Evolutionary conservation across 2,888 invertebrate genomes (phyloP).

Genomic region (Cerceris ruficornis): DNA sequence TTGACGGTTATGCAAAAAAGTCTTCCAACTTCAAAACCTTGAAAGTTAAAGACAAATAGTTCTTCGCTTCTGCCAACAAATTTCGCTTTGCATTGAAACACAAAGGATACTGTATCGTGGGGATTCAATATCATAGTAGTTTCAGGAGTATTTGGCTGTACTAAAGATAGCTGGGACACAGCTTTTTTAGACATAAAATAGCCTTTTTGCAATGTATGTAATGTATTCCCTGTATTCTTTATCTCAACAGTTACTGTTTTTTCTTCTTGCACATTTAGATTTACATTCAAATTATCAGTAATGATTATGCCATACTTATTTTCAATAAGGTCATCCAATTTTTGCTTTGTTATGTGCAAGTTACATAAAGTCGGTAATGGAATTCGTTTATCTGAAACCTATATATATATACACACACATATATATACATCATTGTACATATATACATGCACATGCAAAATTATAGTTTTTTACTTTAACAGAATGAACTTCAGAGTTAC

Average conservation of each 20-base stretch:
- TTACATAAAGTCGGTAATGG: conserved; percentile 6
- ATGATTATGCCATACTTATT: conserved; percentile 84
- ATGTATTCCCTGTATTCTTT: conserved; percentile 80
- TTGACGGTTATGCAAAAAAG: conserved; percentile 83
- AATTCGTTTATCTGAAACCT: conserved; percentile 42
- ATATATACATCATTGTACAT: not conserved
- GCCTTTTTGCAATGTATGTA: conserved; percentile 82
- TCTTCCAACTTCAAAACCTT: conserved; percentile 85
- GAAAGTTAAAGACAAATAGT: conserved; percentile 85
- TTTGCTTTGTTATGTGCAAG: conserved; percentile 10
- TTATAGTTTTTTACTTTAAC: too few species aligned
- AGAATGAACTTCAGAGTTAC: too few species aligned
- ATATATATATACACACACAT: conserved; percentile 7
- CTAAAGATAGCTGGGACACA: conserved; percentile 83
- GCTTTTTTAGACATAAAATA: conserved; percentile 83
- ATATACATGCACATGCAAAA: conserved; percentile 3
- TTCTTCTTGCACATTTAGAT: conserved; percentile 80
- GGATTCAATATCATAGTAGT: conserved; percentile 81
- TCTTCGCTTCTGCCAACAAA: conserved; percentile 86
- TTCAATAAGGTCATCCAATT: conserved; percentile 72
- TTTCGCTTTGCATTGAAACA: conserved; percentile 84
- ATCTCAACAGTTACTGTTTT: conserved; percentile 82
- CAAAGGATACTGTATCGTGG: conserved; percentile 80
- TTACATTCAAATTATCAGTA: conserved; percentile 81
- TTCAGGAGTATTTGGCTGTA: conserved; percentile 77